Base-by-base conservation (phyloP, 2,113 vertebrate genomes). In the Pelobates fuscus region DNA sequence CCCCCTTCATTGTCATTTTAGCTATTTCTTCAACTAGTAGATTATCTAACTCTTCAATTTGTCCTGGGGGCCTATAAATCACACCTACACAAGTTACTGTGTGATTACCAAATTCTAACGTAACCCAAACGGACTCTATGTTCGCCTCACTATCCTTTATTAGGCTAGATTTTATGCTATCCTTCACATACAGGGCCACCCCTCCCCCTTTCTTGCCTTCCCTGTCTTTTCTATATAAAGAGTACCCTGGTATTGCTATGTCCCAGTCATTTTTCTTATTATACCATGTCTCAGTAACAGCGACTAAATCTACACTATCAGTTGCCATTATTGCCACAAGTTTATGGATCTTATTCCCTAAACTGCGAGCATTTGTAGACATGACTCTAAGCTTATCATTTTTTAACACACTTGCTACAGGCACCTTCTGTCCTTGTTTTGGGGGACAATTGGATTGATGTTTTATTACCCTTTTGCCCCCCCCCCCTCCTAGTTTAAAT, bases 121-220 rank as follows among this genome's bases (percentile, higher is more conserved):
- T 57, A 57, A 57, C 54, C 54, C 54, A 57, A 57, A 57, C 54
- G 2, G 54, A 57, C 54, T 57, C 54, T 57, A 57, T 57, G 54
- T 57, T 57, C 8, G 20, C 54, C 54, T 57, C 54, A 4, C 54
- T 24, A 4, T 3, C 20, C 21, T 21, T 8, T 57, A 57, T 12
- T 57, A 5, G 15, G 20, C 21, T 57, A 2, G 20, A 8, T 46
- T 46, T 46, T 46, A 46, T 46, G 44, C 15, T 46, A 17, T 46
- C 14, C 14, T 46, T 46, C 20, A 57, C 54, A 57, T 57, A 57
- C 54, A 57, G 20, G 20, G 54, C 54, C 20, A 57, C 54, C 12
- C 54, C 54, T 57, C 54, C 54, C 21, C 54, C 54, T 57, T 57
- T 57, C 20, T 12, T 57, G 20, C 54, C 54, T 57, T 12, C 54